Base-by-base conservation (phyloP, 2,113 vertebrate species). In the Phrynosoma platyrhinos region DNA sequence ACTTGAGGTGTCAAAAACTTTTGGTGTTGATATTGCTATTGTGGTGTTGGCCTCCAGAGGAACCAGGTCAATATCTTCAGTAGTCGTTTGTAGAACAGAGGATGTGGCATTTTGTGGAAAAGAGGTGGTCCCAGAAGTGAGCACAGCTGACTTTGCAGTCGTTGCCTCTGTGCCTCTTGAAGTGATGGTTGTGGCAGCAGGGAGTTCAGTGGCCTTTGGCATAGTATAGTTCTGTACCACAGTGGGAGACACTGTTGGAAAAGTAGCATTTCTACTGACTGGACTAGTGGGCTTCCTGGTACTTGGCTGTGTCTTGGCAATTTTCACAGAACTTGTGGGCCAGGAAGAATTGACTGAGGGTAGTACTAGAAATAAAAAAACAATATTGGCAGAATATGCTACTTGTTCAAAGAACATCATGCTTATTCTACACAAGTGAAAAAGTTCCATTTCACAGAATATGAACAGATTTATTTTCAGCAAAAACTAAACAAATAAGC, bases 1-100 rank as follows among this genome's bases (percentile, higher is more conserved):
- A 96, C 97, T 96, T 97, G 96, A 85, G 93, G 94, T 88, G 93
- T 93, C 87, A 94, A 95, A 94, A 92, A 90, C 87, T 92, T 95
- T 93, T 32, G 94, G 92, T 1, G 96, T 96, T 14, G 96, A 96
- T 79, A 92, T 88, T 14, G 69, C 89, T 0, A 88, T 90, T 47
- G 95, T 97, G 90, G 92, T 88, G 55, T 96, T 97, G 89, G 90
- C 89, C 76, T 96, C 95, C 0, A 86, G 94, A 0, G 27, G 16
- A 66, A 94, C 93, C 0, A 47, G 87, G 27, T 86, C 93, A 12
- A 89, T 76, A 85, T 90, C 90, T 72, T 90, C 92, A 21, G 91
- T 52, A 0, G 87, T 0, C 3, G 86, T 66, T 52, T 1, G 89
- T 0, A 89, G 88, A 87, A 88, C 87, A 27, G 84, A 23, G 0